Conservation (phyloP, 1,140 invertebrate genomes). For the Proales similis region DNA sequence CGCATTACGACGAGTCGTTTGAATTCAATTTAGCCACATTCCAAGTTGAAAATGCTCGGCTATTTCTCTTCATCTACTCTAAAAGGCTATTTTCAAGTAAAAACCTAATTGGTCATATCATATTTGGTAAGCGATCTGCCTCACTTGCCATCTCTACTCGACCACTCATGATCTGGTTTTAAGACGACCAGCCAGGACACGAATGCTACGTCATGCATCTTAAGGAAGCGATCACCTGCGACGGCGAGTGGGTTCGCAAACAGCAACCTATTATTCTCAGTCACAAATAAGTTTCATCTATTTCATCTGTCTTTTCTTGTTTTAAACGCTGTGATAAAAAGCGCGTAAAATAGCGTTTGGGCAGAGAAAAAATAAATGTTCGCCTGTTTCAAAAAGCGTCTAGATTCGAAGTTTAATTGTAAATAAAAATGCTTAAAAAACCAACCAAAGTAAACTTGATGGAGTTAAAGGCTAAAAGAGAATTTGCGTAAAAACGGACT, state of each 20-base stretch:
- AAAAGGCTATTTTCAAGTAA: slow-evolving; percentile 15
- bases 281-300: too few relatives aligned
- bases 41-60: slow-evolving; percentile 31
- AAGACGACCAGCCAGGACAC: slow-evolving; percentile 33
- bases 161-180: background rate
- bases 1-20: slow-evolving; percentile 17
- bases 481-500: too few relatives aligned
- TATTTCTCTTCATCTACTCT: slow-evolving; percentile 23
- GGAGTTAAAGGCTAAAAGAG: too few relatives aligned
- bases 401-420: too few relatives aligned
- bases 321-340: too few relatives aligned
- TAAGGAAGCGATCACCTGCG: slow-evolving; percentile 19
- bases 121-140: slow-evolving; percentile 3
- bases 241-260: slow-evolving; percentile 25
- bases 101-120: slow-evolving; percentile 20
- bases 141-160: background rate
- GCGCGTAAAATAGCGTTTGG: too few relatives aligned
- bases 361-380: too few relatives aligned
- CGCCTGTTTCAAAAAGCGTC: too few relatives aligned
- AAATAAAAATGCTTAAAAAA: too few relatives aligned
- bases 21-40: slow-evolving; percentile 33
- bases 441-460: too few relatives aligned
- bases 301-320: too few relatives aligned
- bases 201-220: slow-evolving; percentile 24
- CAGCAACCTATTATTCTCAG: too few relatives aligned